A percentile compares a stretch with the other conserved stretches of the same genome.
phyloP scores from a whole-genome alignment of 1,140 invertebrate genomes.

The Stenopsyche tienmushanensis region DNA sequence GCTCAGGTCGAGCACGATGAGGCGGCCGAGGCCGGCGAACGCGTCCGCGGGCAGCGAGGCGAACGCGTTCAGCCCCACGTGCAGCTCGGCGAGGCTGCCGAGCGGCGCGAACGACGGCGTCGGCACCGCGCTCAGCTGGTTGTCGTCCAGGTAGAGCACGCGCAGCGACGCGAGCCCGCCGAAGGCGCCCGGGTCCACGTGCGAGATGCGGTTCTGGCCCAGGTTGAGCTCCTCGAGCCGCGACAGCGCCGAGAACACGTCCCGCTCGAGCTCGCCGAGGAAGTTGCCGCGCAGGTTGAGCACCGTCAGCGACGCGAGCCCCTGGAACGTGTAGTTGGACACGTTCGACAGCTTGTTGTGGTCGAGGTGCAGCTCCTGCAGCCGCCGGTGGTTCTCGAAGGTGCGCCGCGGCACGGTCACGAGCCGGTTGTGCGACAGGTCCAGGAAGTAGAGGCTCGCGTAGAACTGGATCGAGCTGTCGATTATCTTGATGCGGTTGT shows the following conservation, averaged over 20 bases:
- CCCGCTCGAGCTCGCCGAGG: slow-evolving; percentile 72
- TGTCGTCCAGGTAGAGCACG: slow-evolving; percentile 82
- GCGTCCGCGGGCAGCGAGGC: slow-evolving; percentile 69
- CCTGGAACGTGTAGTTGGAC: slow-evolving; percentile 75
- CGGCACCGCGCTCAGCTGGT: slow-evolving; percentile 74
- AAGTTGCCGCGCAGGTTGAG: slow-evolving; percentile 82
- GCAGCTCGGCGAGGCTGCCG: slow-evolving; percentile 76
- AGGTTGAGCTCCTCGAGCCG: slow-evolving; percentile 84
- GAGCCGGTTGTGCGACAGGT: slow-evolving; percentile 81
- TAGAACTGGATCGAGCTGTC: slow-evolving; percentile 87
- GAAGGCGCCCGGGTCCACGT: slow-evolving; percentile 77
- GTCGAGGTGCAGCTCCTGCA: slow-evolving; percentile 79
- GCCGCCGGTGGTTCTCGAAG: slow-evolving; percentile 76
- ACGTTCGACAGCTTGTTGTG: slow-evolving; percentile 82
- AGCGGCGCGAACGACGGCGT: slow-evolving; percentile 69
- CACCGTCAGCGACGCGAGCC: slow-evolving; percentile 73
- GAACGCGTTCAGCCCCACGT: slow-evolving; percentile 81
- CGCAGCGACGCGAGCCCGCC: slow-evolving; percentile 72
- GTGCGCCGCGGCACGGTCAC: slow-evolving; percentile 74
- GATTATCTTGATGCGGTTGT: slow-evolving; percentile 84
- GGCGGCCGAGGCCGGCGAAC: slow-evolving; percentile 70
- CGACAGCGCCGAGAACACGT: slow-evolving; percentile 71
- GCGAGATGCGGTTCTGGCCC: slow-evolving; percentile 81
- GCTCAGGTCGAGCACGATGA: slow-evolving; percentile 76
- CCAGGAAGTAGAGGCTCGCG: slow-evolving; percentile 76